These are phyloP conservation scores for Yponomeuta plumbellus DNA, from an alignment of 2,888 invertebrate species.

Conservation along the genomic window DNA sequence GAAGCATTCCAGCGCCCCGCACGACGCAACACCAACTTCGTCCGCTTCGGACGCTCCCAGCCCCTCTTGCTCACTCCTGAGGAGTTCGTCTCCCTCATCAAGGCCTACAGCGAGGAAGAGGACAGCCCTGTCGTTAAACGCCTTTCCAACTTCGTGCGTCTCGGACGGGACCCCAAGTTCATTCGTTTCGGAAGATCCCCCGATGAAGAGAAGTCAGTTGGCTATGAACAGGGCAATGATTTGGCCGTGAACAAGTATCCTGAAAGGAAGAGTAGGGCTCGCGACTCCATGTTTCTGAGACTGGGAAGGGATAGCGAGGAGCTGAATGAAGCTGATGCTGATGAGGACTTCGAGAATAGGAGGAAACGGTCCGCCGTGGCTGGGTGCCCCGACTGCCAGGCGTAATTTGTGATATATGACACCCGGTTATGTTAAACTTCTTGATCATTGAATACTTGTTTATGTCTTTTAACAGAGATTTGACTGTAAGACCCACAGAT, in stretches of 20 bases:
- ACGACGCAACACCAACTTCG: slow-evolving; percentile 57
- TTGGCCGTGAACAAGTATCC: slow-evolving; percentile 46
- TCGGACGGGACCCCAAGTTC: slow-evolving; percentile 65
- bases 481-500: no score
- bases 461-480: neutral
- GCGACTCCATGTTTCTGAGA: slow-evolving; percentile 59
- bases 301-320: slow-evolving; percentile 64
- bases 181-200: slow-evolving; percentile 64
- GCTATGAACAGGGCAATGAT: slow-evolving; percentile 42
- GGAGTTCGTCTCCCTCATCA: slow-evolving; percentile 54
- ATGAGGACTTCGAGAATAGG: slow-evolving; percentile 46
- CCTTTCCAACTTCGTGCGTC: slow-evolving; percentile 54
- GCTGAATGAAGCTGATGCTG: slow-evolving; percentile 39
- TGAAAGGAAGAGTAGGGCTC: slow-evolving; percentile 58
- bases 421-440: slow-evolving; percentile 1
- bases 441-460: neutral
- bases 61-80: slow-evolving; percentile 53
- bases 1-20: slow-evolving; percentile 50
- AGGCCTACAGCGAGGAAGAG: slow-evolving; percentile 51
- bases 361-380: slow-evolving; percentile 49
- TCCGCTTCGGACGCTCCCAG: slow-evolving; percentile 62
- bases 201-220: slow-evolving; percentile 42
- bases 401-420: slow-evolving; percentile 36
- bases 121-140: slow-evolving; percentile 48
- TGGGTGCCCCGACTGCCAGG: slow-evolving; percentile 52